Base-by-base conservation (phyloP, 2,113 vertebrate species). In the Onychostruthus taczanowskii region DNA sequence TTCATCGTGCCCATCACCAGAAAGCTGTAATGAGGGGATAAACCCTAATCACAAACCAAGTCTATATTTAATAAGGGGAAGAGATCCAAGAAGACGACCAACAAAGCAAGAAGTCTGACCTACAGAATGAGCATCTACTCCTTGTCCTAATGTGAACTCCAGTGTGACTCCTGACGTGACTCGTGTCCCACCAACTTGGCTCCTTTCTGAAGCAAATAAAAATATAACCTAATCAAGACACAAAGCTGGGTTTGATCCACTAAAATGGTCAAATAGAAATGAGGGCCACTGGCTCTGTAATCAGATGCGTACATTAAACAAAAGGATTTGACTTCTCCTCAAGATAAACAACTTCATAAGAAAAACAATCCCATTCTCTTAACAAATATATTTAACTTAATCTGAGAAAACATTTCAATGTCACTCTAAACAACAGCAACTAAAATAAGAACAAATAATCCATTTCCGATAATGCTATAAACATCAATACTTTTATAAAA, bases 31-130 rank as follows among this genome's bases (percentile, higher is more conserved):
- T 52, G 50, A 91, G 66, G 79, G 95, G 76, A 91, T 84, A 93
- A 94, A 59, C 58, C 69, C 86, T 92, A 90, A 95, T 95, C 84
- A 91, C 73, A 77, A 86, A 93, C 43, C 88, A 76, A 91, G 87
- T 33, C 92, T 82, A 30, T 68, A 69, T 84, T 93, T 89, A 95
- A 78, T 76, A 81, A 53, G 39, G 26, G 64, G 56, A 84, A 73
- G 50, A 53, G 66, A 89, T 64, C 62, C 37, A n/a, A 70, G 74
- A 75, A 31, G 43, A 80, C 1, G 0, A 88, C 28, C 56, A 92
- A 46, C 41, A 90, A 89, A 80, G 94, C 75, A n/a, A 95, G 47
- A 86, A 74, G 83, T 56, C 89, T 86, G 89, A 92, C 59, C 90
- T 78, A 89, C 28, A 86, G 67, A 91, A 74, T 33, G 30, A 44